phyloP scores from a whole-genome alignment of 2,113 vertebrate genomes.

The Empidonax alnorum region DNA sequence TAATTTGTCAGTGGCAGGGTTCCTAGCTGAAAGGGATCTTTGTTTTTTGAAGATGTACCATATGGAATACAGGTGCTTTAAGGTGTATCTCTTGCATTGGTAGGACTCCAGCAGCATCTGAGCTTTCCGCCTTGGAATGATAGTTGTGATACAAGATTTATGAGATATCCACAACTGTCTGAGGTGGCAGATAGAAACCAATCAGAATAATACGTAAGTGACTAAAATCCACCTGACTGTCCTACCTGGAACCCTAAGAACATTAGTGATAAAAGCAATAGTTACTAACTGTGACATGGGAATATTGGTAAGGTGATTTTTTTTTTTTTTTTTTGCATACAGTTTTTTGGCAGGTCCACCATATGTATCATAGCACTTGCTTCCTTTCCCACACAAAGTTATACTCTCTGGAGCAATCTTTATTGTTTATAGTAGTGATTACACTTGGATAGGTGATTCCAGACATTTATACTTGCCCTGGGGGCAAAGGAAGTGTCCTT shows the following conservation, averaged over 20 bases:
- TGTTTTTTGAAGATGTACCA: not conserved
- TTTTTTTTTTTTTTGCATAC: not conserved
- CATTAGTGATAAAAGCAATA: not conserved
- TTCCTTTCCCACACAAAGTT: not conserved
- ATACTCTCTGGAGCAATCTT: not conserved
- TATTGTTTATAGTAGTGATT: slow-evolving; percentile 3
- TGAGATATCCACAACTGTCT: not conserved
- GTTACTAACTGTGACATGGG: not conserved
- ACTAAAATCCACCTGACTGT: not conserved
- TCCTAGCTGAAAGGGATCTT: not conserved
- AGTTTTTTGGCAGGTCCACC: not conserved
- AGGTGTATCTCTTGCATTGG: not conserved
- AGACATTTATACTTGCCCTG: slow-evolving; percentile 7
- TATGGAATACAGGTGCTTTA: not conserved
- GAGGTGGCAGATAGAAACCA: not conserved
- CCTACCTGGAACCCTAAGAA: not conserved
- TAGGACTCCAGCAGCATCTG: not conserved
- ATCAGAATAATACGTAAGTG: not conserved
- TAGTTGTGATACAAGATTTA: not conserved
- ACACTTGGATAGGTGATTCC: not conserved
- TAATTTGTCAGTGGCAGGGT: not conserved
- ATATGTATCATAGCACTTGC: not conserved
- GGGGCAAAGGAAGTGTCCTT: not conserved
- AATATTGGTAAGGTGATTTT: not conserved
- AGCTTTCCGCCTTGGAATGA: not conserved